Conservation (phyloP, 2,888 invertebrate species). For the Cylindroiulus punctatus region DNA sequence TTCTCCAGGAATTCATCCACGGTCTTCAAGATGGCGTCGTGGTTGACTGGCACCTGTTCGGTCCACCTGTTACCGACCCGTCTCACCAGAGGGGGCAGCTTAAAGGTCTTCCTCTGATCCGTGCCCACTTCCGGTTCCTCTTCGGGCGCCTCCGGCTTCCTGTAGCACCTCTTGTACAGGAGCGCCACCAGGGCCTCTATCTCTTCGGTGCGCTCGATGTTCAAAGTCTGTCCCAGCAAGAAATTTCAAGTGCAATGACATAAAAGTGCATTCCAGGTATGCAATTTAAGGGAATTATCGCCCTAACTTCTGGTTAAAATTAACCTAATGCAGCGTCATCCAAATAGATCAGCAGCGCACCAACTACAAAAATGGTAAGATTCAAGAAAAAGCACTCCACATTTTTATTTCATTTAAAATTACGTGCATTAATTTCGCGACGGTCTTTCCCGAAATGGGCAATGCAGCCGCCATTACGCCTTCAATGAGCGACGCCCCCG, state of each 20-base stretch:
- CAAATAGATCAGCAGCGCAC: no score
- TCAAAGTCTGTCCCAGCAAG: background rate
- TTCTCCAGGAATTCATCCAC: conserved; percentile 1
- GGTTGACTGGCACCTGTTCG: background rate
- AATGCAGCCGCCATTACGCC: no score
- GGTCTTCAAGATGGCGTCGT: background rate
- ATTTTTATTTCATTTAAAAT: no score
- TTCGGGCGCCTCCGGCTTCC: background rate
- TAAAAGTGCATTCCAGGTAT: no score
- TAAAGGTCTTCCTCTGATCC: background rate
- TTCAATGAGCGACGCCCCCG: no score
- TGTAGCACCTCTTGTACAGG: conserved; percentile 27
- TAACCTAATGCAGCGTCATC: no score
- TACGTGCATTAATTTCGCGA: no score
- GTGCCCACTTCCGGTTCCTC: background rate
- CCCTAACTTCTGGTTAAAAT: no score
- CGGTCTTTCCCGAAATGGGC: no score
- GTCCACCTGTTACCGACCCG: background rate
- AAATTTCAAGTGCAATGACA: background rate
- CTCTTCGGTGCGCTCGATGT: conserved; percentile 9
- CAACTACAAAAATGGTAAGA: no score
- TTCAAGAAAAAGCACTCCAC: no score
- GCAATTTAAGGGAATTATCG: no score
- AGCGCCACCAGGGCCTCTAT: conserved; percentile 17
- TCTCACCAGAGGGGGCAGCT: background rate